phyloP scores from a whole-genome alignment of 2,888 invertebrate species.

The Dryocosmus kuriphilus region DNA sequence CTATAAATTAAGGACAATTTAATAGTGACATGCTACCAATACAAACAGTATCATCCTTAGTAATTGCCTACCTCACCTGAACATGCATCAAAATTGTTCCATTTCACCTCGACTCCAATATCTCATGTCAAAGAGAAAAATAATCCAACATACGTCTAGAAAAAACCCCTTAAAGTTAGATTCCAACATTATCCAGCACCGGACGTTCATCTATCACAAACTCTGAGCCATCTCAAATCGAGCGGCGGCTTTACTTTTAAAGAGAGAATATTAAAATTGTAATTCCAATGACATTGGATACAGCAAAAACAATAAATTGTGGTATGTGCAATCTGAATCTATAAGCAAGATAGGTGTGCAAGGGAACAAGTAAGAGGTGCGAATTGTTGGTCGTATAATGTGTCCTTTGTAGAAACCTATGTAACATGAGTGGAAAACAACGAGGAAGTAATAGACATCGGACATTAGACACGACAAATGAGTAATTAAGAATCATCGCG shows the following conservation, averaged over 20 bases:
- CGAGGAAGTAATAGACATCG: constrained; percentile 51
- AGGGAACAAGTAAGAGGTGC: constrained; percentile 40
- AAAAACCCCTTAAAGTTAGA: too few species aligned
- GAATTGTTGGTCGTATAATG: not conserved
- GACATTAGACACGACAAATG: constrained; percentile 39
- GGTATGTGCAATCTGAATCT: not conserved
- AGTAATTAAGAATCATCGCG: constrained; percentile 52
- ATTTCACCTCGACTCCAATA: not conserved
- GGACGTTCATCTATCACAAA: not conserved
- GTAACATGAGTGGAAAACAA: constrained; percentile 49
- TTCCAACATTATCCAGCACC: not conserved
- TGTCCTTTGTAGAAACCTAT: constrained; percentile 29
- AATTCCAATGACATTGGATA: not conserved
- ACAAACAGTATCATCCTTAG: not conserved
- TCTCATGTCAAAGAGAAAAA: not conserved
- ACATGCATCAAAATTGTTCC: not conserved
- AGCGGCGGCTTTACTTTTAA: too few species aligned
- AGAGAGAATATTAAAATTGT: too few species aligned
- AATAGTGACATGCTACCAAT: constrained; percentile 25
- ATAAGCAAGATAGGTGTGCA: not conserved
- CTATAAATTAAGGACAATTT: constrained; percentile 35
- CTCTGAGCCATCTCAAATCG: not conserved
- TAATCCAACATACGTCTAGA: too few species aligned
- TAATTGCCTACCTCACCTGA: constrained; percentile 5
- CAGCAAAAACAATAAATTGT: not conserved